phyloP scores from a whole-genome alignment of 2,797 vertebrate genomes.

The Silurus aristotelis region DNA sequence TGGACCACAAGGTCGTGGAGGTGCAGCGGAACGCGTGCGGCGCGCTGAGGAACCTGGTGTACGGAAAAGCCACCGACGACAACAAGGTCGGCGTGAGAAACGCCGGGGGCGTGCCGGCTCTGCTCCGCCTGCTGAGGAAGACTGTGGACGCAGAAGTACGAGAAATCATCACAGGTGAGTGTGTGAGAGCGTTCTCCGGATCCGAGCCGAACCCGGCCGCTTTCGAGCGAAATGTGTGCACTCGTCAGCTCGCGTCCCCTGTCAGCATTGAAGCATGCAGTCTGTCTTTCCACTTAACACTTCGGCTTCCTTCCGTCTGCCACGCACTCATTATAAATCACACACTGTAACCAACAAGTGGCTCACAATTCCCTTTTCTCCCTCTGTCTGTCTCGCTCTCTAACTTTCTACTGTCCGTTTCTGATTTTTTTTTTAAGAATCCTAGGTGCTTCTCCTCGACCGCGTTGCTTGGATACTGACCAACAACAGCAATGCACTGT shows the following conservation, averaged over 20 bases:
- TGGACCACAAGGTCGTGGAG: slow-evolving; percentile 93
- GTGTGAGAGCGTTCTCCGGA: neutral
- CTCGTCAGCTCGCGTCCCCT: neutral
- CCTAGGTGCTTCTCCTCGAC: neutral
- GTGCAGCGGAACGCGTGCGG: slow-evolving; percentile 95
- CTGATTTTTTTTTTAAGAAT: neutral
- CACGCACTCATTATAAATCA: slow-evolving; percentile 33
- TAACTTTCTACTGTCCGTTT: neutral
- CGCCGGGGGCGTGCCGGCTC: slow-evolving; percentile 89
- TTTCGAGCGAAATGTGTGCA: neutral
- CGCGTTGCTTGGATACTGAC: neutral
- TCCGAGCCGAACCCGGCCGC: neutral
- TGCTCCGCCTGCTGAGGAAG: slow-evolving; percentile 90
- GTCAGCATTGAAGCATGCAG: slow-evolving; percentile 4
- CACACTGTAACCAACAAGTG: slow-evolving; percentile 7
- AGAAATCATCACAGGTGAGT: slow-evolving; percentile 91
- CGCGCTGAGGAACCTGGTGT: slow-evolving; percentile 92
- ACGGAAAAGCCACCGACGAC: slow-evolving; percentile 92
- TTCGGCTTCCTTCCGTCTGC: slow-evolving; percentile 28
- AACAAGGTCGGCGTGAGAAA: slow-evolving; percentile 95
- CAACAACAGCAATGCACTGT: neutral
- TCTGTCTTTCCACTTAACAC: slow-evolving; percentile 10
- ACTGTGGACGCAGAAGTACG: slow-evolving; percentile 90
- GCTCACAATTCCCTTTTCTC: neutral
- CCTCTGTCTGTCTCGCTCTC: neutral